Percentiles rank a stretch among this genome's conserved stretches.
Evolutionary conservation across 1,140 invertebrate species (phyloP).

Genomic region (Ceratosolen fusciceps): DNA sequence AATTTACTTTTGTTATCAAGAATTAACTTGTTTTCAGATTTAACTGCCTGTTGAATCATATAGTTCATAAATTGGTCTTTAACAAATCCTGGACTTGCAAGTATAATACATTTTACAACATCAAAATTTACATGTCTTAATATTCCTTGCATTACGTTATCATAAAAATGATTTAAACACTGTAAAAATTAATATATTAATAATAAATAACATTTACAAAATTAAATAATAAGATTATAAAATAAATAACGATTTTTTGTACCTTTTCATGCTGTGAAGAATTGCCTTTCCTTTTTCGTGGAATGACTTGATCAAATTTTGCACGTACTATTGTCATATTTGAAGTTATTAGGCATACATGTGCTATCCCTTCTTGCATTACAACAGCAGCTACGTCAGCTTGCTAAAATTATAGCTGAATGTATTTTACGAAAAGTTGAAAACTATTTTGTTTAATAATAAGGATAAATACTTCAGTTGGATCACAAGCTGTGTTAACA

Average conservation of each 20-base stretch:
- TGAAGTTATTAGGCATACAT: slow-evolving; percentile 96
- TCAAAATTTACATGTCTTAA: slow-evolving; percentile 96
- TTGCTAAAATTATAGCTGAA: slow-evolving; percentile 74
- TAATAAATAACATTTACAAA: slow-evolving; percentile 6
- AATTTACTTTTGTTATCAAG: slow-evolving; percentile 97
- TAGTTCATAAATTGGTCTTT: slow-evolving; percentile 98
- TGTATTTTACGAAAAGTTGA: slow-evolving; percentile 33
- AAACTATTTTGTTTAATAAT: slow-evolving; percentile 24
- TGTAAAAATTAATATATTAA: slow-evolving; percentile 67
- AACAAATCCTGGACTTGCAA: slow-evolving; percentile 98
- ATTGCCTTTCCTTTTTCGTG: slow-evolving; percentile 95
- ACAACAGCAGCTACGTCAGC: slow-evolving; percentile 97
- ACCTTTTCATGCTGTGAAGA: slow-evolving; percentile 97
- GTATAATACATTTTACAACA: slow-evolving; percentile 95
- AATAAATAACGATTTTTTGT: slow-evolving; percentile 35
- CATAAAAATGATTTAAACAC: slow-evolving; percentile 93
- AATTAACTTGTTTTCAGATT: slow-evolving; percentile 90
- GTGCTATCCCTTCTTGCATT: slow-evolving; percentile 97
- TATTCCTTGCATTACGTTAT: slow-evolving; percentile 95
- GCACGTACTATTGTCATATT: slow-evolving; percentile 96
- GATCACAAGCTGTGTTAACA: slow-evolving; percentile 93
- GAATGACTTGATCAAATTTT: slow-evolving; percentile 98
- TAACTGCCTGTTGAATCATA: slow-evolving; percentile 91
- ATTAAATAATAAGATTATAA: slow-evolving; percentile 8
- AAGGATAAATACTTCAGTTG: slow-evolving; percentile 73